Conservation (phyloP, 1,140 invertebrate species). For the Listronotus oregonensis region DNA sequence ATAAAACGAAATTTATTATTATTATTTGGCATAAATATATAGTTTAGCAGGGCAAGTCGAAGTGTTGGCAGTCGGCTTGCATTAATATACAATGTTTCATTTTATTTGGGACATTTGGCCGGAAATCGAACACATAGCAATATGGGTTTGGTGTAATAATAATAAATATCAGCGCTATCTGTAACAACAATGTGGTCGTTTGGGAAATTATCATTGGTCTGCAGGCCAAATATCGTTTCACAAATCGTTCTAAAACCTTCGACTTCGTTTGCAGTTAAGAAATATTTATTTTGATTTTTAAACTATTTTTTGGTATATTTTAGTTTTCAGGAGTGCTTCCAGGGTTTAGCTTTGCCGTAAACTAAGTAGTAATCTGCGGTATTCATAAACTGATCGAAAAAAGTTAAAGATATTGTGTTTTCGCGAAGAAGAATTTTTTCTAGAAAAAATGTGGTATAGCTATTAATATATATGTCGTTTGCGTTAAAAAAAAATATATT, state of each 20-base stretch:
- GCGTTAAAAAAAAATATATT: too few species aligned
- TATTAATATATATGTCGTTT: too few species aligned
- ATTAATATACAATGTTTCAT: slow-evolving; percentile 35
- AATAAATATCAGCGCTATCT: slow-evolving; percentile 36
- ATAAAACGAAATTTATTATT: too few species aligned
- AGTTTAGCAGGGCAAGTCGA: not conserved
- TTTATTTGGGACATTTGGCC: slow-evolving; percentile 25
- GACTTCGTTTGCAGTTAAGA: not conserved
- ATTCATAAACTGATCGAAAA: too few species aligned
- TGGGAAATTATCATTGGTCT: slow-evolving; percentile 32
- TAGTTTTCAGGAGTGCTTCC: not conserved
- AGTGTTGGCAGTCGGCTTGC: slow-evolving; percentile 18
- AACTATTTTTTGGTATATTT: not conserved
- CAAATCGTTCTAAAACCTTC: slow-evolving; percentile 2
- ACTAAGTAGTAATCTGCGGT: too few species aligned
- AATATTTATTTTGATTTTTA: not conserved
- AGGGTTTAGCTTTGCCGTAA: not conserved
- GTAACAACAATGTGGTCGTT: slow-evolving; percentile 29
- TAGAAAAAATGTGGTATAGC: too few species aligned
- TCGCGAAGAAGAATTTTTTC: too few species aligned
- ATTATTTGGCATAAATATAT: too few species aligned
- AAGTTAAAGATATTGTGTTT: too few species aligned
- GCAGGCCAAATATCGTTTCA: slow-evolving; percentile 17
- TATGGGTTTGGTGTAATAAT: slow-evolving; percentile 35
- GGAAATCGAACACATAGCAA: slow-evolving; percentile 34